These are phyloP conservation scores for Agrilus planipennis DNA, from an alignment of 1,140 invertebrate genomes.

Conservation along the genomic window DNA sequence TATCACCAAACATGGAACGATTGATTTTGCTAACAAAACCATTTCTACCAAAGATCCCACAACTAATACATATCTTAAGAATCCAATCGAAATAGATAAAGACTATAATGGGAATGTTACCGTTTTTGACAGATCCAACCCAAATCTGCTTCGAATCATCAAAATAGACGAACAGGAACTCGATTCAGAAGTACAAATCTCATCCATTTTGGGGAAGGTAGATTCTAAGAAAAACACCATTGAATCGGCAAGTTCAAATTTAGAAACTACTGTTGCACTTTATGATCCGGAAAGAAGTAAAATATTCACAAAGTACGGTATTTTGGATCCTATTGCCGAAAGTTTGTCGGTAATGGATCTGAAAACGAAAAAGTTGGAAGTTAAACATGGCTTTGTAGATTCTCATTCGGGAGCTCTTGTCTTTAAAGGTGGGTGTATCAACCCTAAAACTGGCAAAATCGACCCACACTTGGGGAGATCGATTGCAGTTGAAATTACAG, in stretches of 20 bases:
- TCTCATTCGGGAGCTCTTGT: conserved; percentile 42
- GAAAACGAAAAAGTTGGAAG: conserved; percentile 42
- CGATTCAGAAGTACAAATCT: conserved; percentile 42
- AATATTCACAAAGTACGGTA: conserved; percentile 54
- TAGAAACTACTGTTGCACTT: conserved; percentile 50
- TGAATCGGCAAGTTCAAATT: conserved; percentile 46
- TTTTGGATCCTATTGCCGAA: conserved; percentile 51
- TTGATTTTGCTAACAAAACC: conserved; percentile 46
- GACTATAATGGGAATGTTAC: conserved; percentile 39
- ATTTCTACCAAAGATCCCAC: conserved; percentile 45
- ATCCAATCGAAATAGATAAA: conserved; percentile 26
- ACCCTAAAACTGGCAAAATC: conserved; percentile 44
- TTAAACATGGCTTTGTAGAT: conserved; percentile 40
- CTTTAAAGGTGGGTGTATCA: conserved; percentile 40
- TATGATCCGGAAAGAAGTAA: conserved; percentile 52
- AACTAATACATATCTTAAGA: conserved; percentile 44
- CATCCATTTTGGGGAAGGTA: conserved; percentile 42
- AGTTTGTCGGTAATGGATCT: conserved; percentile 49
- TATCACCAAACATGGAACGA: conserved; percentile 53
- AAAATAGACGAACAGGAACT: conserved; percentile 40
- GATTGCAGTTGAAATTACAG: conserved; percentile 40
- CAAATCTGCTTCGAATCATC: conserved; percentile 40
- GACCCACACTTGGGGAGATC: conserved; percentile 46
- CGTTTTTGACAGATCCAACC: conserved; percentile 39
- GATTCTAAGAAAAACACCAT: conserved; percentile 48